These are phyloP conservation scores for Coregonus suidteri DNA, from an alignment of 2,797 vertebrate genomes.

Conservation along the genomic window DNA sequence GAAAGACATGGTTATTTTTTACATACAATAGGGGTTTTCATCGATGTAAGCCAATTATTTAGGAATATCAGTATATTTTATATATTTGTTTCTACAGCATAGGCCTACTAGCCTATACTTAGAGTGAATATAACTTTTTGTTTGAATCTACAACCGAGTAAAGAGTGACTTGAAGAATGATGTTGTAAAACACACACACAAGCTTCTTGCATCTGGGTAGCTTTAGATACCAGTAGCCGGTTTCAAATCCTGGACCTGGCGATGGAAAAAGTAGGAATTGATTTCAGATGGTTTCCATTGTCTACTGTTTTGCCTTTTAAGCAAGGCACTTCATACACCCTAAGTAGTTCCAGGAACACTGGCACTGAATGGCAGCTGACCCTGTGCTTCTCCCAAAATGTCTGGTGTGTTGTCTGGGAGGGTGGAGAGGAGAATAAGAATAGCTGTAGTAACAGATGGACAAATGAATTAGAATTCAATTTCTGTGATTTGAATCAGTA, in stretches of 20 bases:
- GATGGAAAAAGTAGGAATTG: not conserved
- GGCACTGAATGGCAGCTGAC: not conserved
- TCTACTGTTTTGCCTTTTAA: not conserved
- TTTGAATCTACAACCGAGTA: too few relatives aligned
- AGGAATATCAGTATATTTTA: too few relatives aligned
- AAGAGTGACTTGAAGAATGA: too few relatives aligned
- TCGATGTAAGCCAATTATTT: too few relatives aligned
- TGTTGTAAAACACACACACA: too few relatives aligned
- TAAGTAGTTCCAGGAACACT: not conserved
- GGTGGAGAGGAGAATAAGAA: not conserved
- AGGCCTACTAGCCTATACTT: too few relatives aligned
- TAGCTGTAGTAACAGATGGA: not conserved
- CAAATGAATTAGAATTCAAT: not conserved
- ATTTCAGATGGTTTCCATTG: not conserved
- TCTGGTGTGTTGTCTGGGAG: not conserved
- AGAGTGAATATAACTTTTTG: too few relatives aligned
- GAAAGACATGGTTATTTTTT: too few relatives aligned
- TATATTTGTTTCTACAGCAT: too few relatives aligned
- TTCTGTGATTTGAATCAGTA: not conserved
- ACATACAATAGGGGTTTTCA: too few relatives aligned
- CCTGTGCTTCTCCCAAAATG: not conserved
- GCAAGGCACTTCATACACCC: not conserved
- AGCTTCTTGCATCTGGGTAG: too few relatives aligned
- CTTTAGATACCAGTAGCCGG: too few relatives aligned
- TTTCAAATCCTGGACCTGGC: not conserved